phyloP scores from a whole-genome alignment of 1,140 invertebrate species.

The Chironomus tepperi region DNA sequence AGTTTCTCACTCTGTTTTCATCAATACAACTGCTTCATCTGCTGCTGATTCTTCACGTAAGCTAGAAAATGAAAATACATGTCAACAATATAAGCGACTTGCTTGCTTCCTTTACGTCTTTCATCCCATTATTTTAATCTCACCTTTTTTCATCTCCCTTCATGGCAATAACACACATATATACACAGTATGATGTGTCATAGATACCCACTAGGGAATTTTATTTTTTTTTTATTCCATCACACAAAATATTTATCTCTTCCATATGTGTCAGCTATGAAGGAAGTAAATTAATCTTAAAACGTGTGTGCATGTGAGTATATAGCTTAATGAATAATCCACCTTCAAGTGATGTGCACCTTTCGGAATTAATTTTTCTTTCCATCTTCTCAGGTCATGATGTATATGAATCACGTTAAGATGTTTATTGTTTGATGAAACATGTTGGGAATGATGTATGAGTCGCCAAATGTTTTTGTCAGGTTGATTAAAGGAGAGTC shows the following conservation, averaged over 20 bases:
- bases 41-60: neutral
- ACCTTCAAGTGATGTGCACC: constrained; percentile 10
- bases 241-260: neutral
- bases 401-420: constrained; percentile 6
- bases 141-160: constrained; percentile 15
- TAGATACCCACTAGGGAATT: constrained; percentile 7
- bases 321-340: constrained; percentile 14
- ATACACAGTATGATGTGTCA: neutral
- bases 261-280: neutral
- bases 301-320: neutral
- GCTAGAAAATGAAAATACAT: neutral
- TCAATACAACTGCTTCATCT: neutral
- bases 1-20: neutral
- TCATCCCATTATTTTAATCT: constrained; percentile 11
- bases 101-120: neutral
- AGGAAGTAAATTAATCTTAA: neutral
- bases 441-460: constrained; percentile 20
- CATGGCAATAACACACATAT: too few relatives aligned
- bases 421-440: neutral
- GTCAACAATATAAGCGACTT: neutral
- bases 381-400: neutral
- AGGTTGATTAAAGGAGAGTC: neutral
- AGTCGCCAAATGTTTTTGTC: constrained; percentile 23
- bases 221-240: too few relatives aligned
- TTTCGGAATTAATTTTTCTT: neutral